Base-by-base conservation (phyloP, 2,888 invertebrate genomes). In the Lasius fuliginosus region DNA sequence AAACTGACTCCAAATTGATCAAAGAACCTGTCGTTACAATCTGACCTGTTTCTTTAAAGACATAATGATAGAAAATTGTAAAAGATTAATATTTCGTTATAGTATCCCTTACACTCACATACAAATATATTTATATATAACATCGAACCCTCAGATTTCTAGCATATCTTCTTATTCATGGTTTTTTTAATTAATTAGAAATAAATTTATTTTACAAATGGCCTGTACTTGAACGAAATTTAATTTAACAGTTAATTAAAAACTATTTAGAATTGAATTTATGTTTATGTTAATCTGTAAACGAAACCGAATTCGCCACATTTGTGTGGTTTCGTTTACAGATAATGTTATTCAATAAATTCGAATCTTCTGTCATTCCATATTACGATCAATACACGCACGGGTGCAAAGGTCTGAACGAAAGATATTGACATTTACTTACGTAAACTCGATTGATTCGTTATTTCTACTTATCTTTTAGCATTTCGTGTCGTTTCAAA, bases 1-100 rank as follows among this genome's bases (percentile, higher is more conserved):
- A 76, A 40, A 36, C 12, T 33, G 23, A 58, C 5, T 53, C 2
- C 36, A 68, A 68, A 56, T 40, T 53, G 53, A 23, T 68, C 77
- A 56, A 77, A 68, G 56, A 56, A 76, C 1, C 4, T n/a, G 36
- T 60, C 23, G 15, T 68, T 30, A 30, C 9, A 68, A 56, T 36
- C 53, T 40, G 27, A 56, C 23, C 3, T 67, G 27, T 68, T 77
- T 56, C 36, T 30, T 68, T 69, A 15, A n/a, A 3, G 18, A 40
- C 11, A 27, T 36, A 67, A 40, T 8, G 33, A 23, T 68, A 42
- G 40, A 65, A 23, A 65, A 27, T 64, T 64, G 46, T 53, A 40
- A 68, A 68, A 40, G 11, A 56, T 6, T 36, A n/a, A 0, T n/a
- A 9, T 12, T 71, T 36, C 2, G 6, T 1, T 53, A 8, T 53